Base-by-base conservation (phyloP, 1,140 invertebrate species). In the Drosophila sp. region DNA sequence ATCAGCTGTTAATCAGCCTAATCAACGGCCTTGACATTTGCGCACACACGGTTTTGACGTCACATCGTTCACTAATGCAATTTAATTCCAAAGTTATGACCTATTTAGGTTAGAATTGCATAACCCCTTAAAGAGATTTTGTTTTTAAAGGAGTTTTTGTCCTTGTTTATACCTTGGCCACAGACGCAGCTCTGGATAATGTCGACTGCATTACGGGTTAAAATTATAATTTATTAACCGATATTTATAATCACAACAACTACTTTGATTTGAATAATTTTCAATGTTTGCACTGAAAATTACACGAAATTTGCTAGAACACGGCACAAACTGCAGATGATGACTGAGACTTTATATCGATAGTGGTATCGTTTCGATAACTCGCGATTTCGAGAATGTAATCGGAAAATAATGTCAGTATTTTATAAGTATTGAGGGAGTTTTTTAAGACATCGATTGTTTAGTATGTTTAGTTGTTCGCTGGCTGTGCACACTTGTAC, bases 91-190 rank as follows among this genome's bases (percentile, higher is more conserved):
- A 36, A 57, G 61, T 72, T 53, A 41, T 63, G 76, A 64, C 78
- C 83, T 76, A 61, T 74, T 56, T 76, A 89, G 83, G 83, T 89
- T 89, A 89, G 81, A 72, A 91, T 91, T 91, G 90, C 90, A 91
- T 91, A 91, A 91, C 80, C 86, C 57, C 18, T 54, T 7, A 53
- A 9, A 14, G 36, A 66, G 56, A 48, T 14, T 29, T 27, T 40
- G 34, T 11, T 43, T 53, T 67, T 21, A 7, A 43, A 8, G 18
- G 29, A 40, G 7, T 45, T 29, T 40, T 54, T 32, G 36, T 48
- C 11, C 18, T 27, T n/a, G 11, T 32, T 63, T 67, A 57, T 82
- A 91, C 90, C 90, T 91, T 91, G 54, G 83, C 76, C 27, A 80
- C 72, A 40, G 76, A 46, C 34, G 84, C 59, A 56, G 65, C 74